phyloP scores from a whole-genome alignment of 1,140 invertebrate genomes.

The Papilio aristodemus region DNA sequence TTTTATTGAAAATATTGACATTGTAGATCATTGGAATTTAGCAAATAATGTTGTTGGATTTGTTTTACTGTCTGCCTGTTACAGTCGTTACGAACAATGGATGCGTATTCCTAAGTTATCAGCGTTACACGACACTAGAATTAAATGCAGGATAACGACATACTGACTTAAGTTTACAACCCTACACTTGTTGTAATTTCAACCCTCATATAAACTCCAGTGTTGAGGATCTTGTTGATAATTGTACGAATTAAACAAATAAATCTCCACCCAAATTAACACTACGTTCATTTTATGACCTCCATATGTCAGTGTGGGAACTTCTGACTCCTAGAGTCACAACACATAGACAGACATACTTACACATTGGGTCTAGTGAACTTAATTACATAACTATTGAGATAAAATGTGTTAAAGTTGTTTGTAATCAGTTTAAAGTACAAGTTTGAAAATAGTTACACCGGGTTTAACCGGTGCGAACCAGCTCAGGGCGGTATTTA shows the following conservation, averaged over 20 bases:
- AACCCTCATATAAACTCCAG: slow-evolving; percentile 13
- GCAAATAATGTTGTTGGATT: too few species aligned
- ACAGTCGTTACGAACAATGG: neutral
- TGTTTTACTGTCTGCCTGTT: too few species aligned
- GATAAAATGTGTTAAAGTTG: neutral
- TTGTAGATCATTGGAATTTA: too few species aligned
- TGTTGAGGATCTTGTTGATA: slow-evolving; percentile 8
- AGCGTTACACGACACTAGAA: slow-evolving; percentile 1
- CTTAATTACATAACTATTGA: neutral
- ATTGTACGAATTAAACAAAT: slow-evolving; percentile 21
- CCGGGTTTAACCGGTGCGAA: slow-evolving; percentile 47
- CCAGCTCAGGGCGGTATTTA: slow-evolving; percentile 51
- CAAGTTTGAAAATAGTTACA: slow-evolving; percentile 29
- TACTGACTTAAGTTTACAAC: neutral
- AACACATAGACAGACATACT: neutral
- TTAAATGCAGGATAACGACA: slow-evolving; percentile 10
- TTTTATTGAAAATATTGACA: too few species aligned
- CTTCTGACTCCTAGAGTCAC: neutral
- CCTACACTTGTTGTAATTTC: slow-evolving; percentile 3
- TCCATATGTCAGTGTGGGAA: neutral
- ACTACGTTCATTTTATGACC: slow-evolving; percentile 3
- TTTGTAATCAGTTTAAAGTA: slow-evolving; percentile 39
- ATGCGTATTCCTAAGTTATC: neutral
- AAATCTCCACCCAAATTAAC: slow-evolving; percentile 13
- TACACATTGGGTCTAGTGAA: neutral